Evolutionary conservation across 2,113 vertebrate genomes (phyloP).

Genomic region (Galbula dea): DNA sequence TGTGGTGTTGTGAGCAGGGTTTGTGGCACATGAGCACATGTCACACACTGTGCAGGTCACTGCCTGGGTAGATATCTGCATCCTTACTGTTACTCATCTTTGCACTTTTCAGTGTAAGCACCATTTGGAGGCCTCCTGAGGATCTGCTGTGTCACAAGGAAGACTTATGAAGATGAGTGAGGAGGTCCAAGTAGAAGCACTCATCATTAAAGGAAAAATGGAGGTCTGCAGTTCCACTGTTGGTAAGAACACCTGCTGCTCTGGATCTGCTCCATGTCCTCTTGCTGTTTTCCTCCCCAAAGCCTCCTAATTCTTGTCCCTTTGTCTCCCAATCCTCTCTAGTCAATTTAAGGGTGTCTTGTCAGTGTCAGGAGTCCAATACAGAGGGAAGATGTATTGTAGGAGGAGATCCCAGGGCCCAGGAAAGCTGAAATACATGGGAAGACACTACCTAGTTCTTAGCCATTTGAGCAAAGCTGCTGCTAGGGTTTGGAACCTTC

Average conservation of each 20-base stretch:
- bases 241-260: not conserved
- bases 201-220: not conserved
- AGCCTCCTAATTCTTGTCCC: not conserved
- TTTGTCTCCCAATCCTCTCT: not conserved
- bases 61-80: rapidly evolving
- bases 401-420: not conserved
- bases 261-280: not conserved
- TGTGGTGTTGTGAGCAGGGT: not conserved
- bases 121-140: not conserved
- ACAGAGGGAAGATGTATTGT: not conserved
- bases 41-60: rapidly evolving
- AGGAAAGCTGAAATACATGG: not conserved
- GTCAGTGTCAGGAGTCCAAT: not conserved
- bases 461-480: not conserved
- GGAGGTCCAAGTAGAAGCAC: not conserved
- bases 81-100: rapidly evolving
- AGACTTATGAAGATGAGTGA: not conserved
- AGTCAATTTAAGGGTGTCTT: not conserved
- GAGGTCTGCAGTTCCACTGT: rapidly evolving
- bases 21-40: rapidly evolving
- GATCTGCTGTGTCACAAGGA: not conserved
- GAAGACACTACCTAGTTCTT: not conserved
- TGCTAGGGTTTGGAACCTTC: not conserved
- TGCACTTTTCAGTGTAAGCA: not conserved
- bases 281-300: not conserved